phyloP scores from a whole-genome alignment of 2,888 invertebrate genomes.

The Zygothrica quintamaculata region DNA sequence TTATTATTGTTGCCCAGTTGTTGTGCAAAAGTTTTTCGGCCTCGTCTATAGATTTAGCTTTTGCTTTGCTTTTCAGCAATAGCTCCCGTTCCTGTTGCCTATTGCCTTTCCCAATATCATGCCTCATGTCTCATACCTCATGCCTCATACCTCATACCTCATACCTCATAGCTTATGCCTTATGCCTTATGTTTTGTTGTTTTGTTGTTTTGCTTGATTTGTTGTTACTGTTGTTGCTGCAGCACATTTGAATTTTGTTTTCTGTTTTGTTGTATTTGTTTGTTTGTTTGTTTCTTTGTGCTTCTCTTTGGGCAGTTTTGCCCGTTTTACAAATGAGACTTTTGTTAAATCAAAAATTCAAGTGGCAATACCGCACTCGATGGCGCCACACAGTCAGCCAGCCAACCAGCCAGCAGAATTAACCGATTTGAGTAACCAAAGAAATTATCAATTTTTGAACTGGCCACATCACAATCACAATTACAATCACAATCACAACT shows the following conservation, averaged over 20 bases:
- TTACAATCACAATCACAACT: too few species aligned
- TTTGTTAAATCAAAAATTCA: slow-evolving; percentile 79
- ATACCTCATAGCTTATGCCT: too few species aligned
- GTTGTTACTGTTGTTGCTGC: slow-evolving; percentile 34
- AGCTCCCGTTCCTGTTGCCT: slow-evolving; percentile 2
- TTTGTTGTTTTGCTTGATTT: slow-evolving; percentile 32
- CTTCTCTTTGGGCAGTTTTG: slow-evolving; percentile 36
- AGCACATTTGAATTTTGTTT: slow-evolving; percentile 57
- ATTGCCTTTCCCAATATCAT: slow-evolving; percentile 2
- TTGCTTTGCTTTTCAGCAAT: slow-evolving; percentile 5
- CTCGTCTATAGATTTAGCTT: slow-evolving; percentile 22
- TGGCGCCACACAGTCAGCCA: slow-evolving; percentile 66
- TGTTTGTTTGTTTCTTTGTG: too few species aligned
- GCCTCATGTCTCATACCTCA: neutral
- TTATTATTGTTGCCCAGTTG: slow-evolving; percentile 75
- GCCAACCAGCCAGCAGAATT: neutral
- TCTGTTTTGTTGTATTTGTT: too few species aligned
- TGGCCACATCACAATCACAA: slow-evolving; percentile 33
- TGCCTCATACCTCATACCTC: too few species aligned
- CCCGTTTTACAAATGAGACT: slow-evolving; percentile 74
- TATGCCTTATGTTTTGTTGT: slow-evolving; percentile 1
- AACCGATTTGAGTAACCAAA: slow-evolving; percentile 36
- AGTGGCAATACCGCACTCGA: slow-evolving; percentile 76
- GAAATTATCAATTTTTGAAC: slow-evolving; percentile 71
- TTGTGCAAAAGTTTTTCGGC: slow-evolving; percentile 65